These are phyloP conservation scores for Xenentodon cancila DNA, from an alignment of 2,797 vertebrate species.

Conservation along the genomic window DNA sequence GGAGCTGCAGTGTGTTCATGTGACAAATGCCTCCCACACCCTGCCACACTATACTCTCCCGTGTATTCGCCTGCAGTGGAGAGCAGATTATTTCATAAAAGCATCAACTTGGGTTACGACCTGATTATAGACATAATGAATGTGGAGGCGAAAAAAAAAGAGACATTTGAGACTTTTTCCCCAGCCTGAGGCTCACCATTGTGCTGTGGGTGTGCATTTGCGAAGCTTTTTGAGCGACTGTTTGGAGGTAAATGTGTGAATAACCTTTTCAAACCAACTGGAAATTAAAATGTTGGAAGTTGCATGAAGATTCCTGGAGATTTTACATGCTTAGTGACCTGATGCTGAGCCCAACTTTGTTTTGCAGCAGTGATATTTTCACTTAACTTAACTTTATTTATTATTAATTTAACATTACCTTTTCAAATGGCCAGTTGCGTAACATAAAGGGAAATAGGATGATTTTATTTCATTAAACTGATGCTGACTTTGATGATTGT, in stretches of 20 bases:
- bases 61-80: slow-evolving; percentile 36
- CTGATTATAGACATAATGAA: slow-evolving; percentile 49
- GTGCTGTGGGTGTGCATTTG: slow-evolving; percentile 23
- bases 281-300: no score
- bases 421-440: background rate
- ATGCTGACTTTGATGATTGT: background rate
- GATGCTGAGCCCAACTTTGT: no score
- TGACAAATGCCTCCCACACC: slow-evolving; percentile 43
- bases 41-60: slow-evolving; percentile 46
- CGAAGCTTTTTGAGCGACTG: background rate
- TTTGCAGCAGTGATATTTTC: no score
- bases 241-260: no score
- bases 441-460: background rate
- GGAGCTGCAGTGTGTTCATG: slow-evolving; percentile 5
- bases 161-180: slow-evolving; percentile 53
- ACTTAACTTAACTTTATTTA: no score
- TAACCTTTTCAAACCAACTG: no score
- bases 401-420: no score
- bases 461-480: background rate
- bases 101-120: slow-evolving; percentile 54
- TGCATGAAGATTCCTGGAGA: no score
- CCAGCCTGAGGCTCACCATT: slow-evolving; percentile 48
- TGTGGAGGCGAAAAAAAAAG: slow-evolving; percentile 32
- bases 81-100: slow-evolving; percentile 43
- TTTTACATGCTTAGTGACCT: no score